These are phyloP conservation scores for Bubo scandiacus DNA, from an alignment of 2,113 vertebrate species.

Conservation along the genomic window DNA sequence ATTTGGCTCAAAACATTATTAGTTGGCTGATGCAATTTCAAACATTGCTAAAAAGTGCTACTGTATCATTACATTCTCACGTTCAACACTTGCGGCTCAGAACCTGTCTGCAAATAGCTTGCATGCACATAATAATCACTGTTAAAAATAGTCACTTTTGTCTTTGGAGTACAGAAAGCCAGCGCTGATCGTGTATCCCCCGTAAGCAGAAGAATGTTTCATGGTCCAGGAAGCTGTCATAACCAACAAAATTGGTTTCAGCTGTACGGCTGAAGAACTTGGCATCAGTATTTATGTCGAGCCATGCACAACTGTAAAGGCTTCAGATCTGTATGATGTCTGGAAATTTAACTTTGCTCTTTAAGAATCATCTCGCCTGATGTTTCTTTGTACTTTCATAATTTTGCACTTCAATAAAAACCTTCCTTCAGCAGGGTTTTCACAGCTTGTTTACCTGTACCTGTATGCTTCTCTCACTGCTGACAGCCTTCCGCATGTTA, in stretches of 20 bases:
- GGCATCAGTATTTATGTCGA: background rate
- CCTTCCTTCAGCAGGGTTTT: background rate
- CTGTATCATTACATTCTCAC: background rate
- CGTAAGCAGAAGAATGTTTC: background rate
- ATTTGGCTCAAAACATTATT: conserved; percentile 17
- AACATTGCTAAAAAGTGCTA: conserved; percentile 4
- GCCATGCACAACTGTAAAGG: background rate
- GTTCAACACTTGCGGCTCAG: background rate
- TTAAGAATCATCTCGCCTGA: background rate
- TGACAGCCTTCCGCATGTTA: accelerated
- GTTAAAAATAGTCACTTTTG: background rate
- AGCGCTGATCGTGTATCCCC: background rate
- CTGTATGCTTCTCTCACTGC: background rate
- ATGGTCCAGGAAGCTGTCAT: conserved; percentile 14
- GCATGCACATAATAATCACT: background rate
- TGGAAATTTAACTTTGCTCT: background rate
- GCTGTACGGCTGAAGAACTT: background rate
- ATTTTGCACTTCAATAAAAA: background rate
- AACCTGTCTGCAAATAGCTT: background rate
- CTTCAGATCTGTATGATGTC: background rate
- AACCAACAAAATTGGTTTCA: conserved; percentile 26
- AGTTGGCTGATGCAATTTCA: background rate
- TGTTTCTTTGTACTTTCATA: background rate
- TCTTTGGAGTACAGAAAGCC: background rate
- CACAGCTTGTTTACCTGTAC: background rate